Base-by-base conservation (phyloP, 2,888 invertebrate genomes). In the Magallana nippona region DNA sequence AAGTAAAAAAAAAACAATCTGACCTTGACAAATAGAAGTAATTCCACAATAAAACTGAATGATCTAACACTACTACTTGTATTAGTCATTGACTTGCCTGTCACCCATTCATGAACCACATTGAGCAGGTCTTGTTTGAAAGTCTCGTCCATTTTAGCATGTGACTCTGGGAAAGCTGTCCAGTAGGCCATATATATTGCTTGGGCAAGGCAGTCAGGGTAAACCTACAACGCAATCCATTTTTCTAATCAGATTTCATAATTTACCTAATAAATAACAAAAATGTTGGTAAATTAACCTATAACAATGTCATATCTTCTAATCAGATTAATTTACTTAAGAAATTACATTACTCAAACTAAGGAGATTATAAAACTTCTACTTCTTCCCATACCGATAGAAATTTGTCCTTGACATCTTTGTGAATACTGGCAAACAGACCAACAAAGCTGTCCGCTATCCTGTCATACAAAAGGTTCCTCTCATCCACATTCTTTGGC, bases 371-470 rank as follows among this genome's bases (percentile, higher is more conserved):
- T 8, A 15, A 10, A 15, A 10, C n/a, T n/a, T n/a, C n/a, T n/a
- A n/a, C 22, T 15, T 11, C 2, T 71, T 71, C 32, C 5, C 71
- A 10, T 88, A 94, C 94, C 82, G 91, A 88, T 13, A 94, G 87
- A 78, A 94, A 92, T 83, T 94, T 94, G 88, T 94, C 93, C 82
- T 93, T 93, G 58, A 94, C 92, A 86, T 93, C 93, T 81, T 91
- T 91, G 86, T 93, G 91, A 56, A 93, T 93, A 86, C 93, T 93
- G 58, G 89, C 91, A 88, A 94, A 93, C 15, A 94, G 88, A 27
- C 93, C 93, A 15, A 93, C 92, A 90, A 92, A 94, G 85, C 93
- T 94, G 90, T 94, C 93, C 17, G 94, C 93, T 19, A 94, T 93
- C 84, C 94, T 88, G 84, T 93, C 93, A 91, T 93, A 94, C 63